phyloP scores from a whole-genome alignment of 2,797 vertebrate species.

The Eremophila alpestris region DNA sequence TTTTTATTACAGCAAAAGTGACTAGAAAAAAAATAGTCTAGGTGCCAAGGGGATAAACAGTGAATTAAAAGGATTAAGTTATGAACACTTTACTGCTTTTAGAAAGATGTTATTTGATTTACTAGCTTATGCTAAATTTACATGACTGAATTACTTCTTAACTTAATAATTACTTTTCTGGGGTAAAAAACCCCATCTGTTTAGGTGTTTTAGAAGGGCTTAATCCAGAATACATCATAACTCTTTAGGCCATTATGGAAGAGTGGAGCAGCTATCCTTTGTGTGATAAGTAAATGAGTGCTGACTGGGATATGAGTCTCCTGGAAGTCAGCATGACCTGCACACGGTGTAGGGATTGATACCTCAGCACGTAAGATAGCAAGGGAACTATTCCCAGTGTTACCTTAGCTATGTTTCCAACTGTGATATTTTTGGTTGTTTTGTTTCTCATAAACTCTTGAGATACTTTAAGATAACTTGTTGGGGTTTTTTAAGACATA shows the following conservation, averaged over 20 bases:
- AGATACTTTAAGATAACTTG: not conserved
- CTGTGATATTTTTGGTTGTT: not conserved
- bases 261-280: not conserved
- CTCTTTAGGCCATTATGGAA: not conserved
- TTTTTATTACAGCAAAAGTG: slow-evolving; percentile 29
- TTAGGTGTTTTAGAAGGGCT: slow-evolving; percentile 22
- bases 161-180: slow-evolving; percentile 29
- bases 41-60: slow-evolving; percentile 61
- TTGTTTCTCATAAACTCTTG: not conserved
- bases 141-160: slow-evolving; percentile 38
- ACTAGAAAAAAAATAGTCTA: slow-evolving; percentile 47
- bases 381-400: not conserved
- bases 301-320: not conserved
- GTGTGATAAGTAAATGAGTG: not conserved
- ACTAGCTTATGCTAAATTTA: slow-evolving; percentile 54
- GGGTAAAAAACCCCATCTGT: not conserved
- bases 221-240: not conserved
- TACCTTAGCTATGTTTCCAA: not conserved
- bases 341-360: not conserved
- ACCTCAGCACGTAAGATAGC: not conserved
- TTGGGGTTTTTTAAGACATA: not conserved
- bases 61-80: slow-evolving; percentile 63
- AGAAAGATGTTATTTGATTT: slow-evolving; percentile 61
- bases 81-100: slow-evolving; percentile 51
- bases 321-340: not conserved